Evolutionary conservation across 2,113 vertebrate genomes (phyloP).

Genomic region (Actenoides lindsayi): DNA sequence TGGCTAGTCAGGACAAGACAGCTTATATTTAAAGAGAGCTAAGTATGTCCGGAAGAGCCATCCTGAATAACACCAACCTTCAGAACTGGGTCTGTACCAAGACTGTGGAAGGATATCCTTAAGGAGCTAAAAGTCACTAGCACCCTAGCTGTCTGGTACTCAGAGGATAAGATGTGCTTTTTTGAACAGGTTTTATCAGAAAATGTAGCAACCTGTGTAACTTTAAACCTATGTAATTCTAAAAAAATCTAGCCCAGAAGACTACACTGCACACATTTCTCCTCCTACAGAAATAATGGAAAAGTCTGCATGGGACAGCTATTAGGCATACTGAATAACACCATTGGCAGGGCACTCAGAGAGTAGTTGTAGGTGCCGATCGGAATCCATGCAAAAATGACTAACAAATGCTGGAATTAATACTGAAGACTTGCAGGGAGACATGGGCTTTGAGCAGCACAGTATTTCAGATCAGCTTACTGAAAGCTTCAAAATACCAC

Average conservation of each 20-base stretch:
- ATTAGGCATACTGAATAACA: background rate
- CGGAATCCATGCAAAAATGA: background rate
- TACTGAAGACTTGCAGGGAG: slow-evolving; percentile 24
- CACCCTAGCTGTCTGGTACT: background rate
- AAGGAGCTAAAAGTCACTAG: background rate
- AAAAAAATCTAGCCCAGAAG: background rate
- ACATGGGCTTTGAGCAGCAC: slow-evolving; percentile 38
- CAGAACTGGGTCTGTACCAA: background rate
- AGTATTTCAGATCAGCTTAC: slow-evolving; percentile 74
- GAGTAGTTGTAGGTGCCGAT: background rate
- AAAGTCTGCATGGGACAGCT: background rate
- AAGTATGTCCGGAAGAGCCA: slow-evolving; percentile 13
- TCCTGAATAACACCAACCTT: background rate
- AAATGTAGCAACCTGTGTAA: background rate
- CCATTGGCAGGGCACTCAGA: background rate
- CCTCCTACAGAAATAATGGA: background rate
- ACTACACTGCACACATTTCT: background rate
- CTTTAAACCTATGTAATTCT: background rate
- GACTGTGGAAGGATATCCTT: background rate
- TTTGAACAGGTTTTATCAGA: background rate
- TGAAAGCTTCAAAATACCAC: slow-evolving; percentile 75
- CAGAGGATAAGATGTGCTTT: background rate
- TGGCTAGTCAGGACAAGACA: slow-evolving; percentile 43
- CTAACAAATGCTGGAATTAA: slow-evolving; percentile 44
- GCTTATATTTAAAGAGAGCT: slow-evolving; percentile 52